Evolutionary conservation across 2,888 invertebrate genomes (phyloP).

Genomic region (Tenthredo distinguenda): DNA sequence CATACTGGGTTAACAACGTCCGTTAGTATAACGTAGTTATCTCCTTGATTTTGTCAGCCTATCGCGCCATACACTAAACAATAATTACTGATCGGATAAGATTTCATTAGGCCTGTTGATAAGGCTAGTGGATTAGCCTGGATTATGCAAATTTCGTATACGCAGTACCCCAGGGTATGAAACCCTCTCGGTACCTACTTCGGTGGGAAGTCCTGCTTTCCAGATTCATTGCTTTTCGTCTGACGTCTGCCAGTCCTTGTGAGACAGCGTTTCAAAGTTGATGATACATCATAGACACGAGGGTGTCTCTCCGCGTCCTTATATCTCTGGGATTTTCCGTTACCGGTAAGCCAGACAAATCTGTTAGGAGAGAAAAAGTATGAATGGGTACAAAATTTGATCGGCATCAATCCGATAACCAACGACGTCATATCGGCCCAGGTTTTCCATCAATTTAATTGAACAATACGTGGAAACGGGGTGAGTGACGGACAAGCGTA

Average conservation of each 20-base stretch:
- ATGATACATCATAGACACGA: not conserved
- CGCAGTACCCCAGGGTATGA: not conserved
- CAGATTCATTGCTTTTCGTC: not conserved
- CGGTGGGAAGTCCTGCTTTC: not conserved
- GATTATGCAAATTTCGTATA: constrained; percentile 31
- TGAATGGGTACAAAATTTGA: constrained; percentile 29
- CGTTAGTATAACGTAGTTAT: constrained; percentile 27
- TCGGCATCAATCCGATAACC: constrained; percentile 38
- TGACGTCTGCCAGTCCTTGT: not conserved
- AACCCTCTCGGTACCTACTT: not conserved
- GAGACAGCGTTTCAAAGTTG: not conserved
- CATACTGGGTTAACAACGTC: constrained; percentile 26
- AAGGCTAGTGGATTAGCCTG: not conserved
- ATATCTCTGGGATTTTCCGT: not conserved
- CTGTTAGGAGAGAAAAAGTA: not conserved
- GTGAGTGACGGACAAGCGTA: constrained; percentile 29
- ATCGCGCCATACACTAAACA: constrained; percentile 7
- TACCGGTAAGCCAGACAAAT: not conserved
- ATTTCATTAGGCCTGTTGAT: constrained; percentile 37
- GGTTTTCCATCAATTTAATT: constrained; percentile 49
- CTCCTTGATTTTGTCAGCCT: constrained; percentile 33
- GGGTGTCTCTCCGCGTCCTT: not conserved
- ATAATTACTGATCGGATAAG: constrained; percentile 40
- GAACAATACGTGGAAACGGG: constrained; percentile 36
- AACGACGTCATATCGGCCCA: constrained; percentile 37